Evolutionary conservation across 2,888 invertebrate genomes (phyloP).

Genomic region (Zaprionus lineosus): DNA sequence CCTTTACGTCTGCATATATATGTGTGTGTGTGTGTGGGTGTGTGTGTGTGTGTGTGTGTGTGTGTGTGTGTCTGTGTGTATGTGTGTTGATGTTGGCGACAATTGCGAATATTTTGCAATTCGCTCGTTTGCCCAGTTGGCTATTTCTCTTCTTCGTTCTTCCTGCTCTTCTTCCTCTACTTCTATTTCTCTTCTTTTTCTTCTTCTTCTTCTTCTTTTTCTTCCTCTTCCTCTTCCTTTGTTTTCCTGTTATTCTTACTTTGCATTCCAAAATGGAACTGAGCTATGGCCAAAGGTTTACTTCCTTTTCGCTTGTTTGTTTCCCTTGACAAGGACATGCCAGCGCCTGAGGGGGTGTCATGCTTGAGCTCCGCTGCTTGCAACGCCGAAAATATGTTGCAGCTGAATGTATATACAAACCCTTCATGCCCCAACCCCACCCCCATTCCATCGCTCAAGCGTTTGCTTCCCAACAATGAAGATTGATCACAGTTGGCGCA

Average conservation of each 20-base stretch:
- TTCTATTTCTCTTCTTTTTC: too few species aligned
- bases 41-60: too few species aligned
- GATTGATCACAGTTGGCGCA: slow-evolving; percentile 74
- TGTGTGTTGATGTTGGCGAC: slow-evolving; percentile 45
- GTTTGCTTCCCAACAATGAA: slow-evolving; percentile 49
- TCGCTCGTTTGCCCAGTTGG: slow-evolving; percentile 50
- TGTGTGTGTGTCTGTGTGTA: slow-evolving; percentile 9
- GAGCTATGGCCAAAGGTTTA: slow-evolving; percentile 6
- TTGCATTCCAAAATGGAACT: slow-evolving; percentile 22
- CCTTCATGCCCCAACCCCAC: background rate
- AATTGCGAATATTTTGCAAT: slow-evolving; percentile 75
- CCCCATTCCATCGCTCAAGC: background rate
- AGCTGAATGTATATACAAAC: slow-evolving; percentile 20
- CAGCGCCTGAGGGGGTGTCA: slow-evolving; percentile 24
- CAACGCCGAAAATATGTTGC: slow-evolving; percentile 42
- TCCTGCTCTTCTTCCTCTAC: slow-evolving; percentile 8
- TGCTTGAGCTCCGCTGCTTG: slow-evolving; percentile 46
- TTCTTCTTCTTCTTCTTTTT: background rate
- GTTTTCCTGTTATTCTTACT: background rate
- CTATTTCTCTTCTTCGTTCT: slow-evolving; percentile 25
- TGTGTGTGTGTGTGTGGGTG: too few species aligned
- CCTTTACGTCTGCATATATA: too few species aligned
- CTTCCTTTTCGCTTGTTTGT: slow-evolving; percentile 37
- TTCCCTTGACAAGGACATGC: slow-evolving; percentile 42
- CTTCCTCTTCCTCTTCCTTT: background rate